These are phyloP conservation scores for Erythrolamprus reginae DNA, from an alignment of 2,113 vertebrate species.

Conservation along the genomic window DNA sequence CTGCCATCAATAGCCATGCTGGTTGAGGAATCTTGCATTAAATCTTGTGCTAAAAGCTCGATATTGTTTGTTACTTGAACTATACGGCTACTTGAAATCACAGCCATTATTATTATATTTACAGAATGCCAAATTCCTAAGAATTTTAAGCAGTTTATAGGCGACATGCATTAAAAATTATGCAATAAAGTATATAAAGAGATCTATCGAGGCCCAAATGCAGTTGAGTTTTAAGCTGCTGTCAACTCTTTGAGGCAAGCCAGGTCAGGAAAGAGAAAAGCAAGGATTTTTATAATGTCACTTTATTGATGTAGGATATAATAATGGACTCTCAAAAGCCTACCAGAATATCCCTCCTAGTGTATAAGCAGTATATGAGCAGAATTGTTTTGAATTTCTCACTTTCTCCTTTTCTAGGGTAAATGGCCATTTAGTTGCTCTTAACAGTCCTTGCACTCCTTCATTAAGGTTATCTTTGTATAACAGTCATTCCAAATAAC, in stretches of 20 bases:
- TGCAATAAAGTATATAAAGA: background rate
- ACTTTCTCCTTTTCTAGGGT: background rate
- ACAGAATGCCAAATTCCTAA: background rate
- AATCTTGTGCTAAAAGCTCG: background rate
- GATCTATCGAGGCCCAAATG: background rate
- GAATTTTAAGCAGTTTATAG: background rate
- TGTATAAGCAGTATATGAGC: background rate
- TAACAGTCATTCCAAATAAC: background rate
- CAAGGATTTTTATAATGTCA: background rate
- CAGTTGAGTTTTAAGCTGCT: background rate
- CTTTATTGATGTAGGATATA: background rate
- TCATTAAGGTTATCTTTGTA: background rate
- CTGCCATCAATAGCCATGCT: background rate
- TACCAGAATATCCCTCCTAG: background rate
- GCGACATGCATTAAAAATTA: background rate
- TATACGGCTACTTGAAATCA: background rate
- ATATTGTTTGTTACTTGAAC: background rate
- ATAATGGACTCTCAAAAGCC: background rate
- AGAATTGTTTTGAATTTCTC: background rate
- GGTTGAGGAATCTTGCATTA: background rate
- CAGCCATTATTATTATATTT: background rate
- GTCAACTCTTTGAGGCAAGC: background rate
- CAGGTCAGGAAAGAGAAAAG: background rate
- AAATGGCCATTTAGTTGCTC: background rate
- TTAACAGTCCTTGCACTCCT: background rate